phyloP scores from a whole-genome alignment of 1,140 invertebrate species.

The Stegodyphus dumicola region DNA sequence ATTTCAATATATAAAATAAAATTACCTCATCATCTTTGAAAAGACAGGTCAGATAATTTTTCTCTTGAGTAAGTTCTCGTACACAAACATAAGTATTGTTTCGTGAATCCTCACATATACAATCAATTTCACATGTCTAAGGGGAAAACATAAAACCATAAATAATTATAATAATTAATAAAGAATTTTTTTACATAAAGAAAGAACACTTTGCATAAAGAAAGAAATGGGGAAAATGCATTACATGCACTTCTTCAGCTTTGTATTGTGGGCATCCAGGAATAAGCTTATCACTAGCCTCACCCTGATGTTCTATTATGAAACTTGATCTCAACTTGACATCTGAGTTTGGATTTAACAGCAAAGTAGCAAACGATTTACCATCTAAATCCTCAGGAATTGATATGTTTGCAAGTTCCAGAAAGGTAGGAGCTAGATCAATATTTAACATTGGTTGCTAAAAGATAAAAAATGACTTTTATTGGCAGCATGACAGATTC shows the following conservation, averaged over 20 bases:
- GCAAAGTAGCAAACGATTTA: slow-evolving; percentile 80
- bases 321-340: slow-evolving; percentile 53
- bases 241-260: slow-evolving; percentile 50
- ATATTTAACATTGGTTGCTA: slow-evolving; percentile 94
- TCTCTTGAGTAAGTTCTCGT: slow-evolving; percentile 71
- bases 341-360: slow-evolving; percentile 63
- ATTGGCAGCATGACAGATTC: not conserved
- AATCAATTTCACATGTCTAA: slow-evolving; percentile 77
- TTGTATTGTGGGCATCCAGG: slow-evolving; percentile 60
- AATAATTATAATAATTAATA: not conserved
- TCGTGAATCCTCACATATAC: slow-evolving; percentile 83
- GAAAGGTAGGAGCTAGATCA: slow-evolving; percentile 94
- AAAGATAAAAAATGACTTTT: not conserved
- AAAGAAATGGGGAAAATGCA: not conserved
- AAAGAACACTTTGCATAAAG: not conserved
- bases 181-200: not conserved
- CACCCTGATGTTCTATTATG: slow-evolving; percentile 64
- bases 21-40: slow-evolving; percentile 80
- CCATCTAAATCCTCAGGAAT: slow-evolving; percentile 94
- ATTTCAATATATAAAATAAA: not conserved
- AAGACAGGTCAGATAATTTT: slow-evolving; percentile 79
- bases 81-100: slow-evolving; percentile 89
- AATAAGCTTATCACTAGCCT: slow-evolving; percentile 36
- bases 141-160: not conserved
- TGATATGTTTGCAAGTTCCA: slow-evolving; percentile 92